Base-by-base conservation (phyloP, 2,113 vertebrate genomes). In the Cavia aperea region DNA sequence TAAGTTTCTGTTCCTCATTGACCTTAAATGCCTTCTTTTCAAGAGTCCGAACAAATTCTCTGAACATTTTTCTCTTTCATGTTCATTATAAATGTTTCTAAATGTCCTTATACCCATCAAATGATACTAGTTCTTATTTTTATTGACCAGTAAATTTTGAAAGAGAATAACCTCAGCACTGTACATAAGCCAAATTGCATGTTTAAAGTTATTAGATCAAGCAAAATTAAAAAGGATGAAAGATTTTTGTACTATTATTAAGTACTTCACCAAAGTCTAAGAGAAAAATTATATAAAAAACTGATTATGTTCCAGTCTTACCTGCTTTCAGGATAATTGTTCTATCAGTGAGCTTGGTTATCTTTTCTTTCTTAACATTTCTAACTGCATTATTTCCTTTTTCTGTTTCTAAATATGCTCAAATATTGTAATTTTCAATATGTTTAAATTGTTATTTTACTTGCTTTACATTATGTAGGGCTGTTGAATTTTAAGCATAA, bases 21-120 rank as follows among this genome's bases (percentile, higher is more conserved):
- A 68, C 54, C 73, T 73, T 8, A 13, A 49, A 1, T 62, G 16
- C 19, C 31, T 72, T 90, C 77, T 94, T 31, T 56, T 56, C 65
- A 73, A 43, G 66, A 82, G 33, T 82, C 49, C 66, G 29, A 82
- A 43, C 13, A 81, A 49, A 72, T 65, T 29, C 85, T 81, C 43
- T 84, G 70, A 95, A 66, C 31, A 4, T n/a, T 83, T 94, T 92
- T 60, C 18, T 86, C 70, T 73, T 88, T 81, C 88, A 86, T 58
- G 49, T 78, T 73, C 29, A 82, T 29, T 26, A 31, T 58, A 43
- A 23, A 1, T 29, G 65, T 92, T 86, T 36, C 18, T 84, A 66
- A 83, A 78, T 86, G 58, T 86, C 19, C 88, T 58, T 65, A 70
- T 12, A n/a, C 15, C 91, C 9, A 81, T 81, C 63, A 89, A 86